These are phyloP conservation scores for Cylas formicarius DNA, from an alignment of 1,140 invertebrate species.

Conservation along the genomic window DNA sequence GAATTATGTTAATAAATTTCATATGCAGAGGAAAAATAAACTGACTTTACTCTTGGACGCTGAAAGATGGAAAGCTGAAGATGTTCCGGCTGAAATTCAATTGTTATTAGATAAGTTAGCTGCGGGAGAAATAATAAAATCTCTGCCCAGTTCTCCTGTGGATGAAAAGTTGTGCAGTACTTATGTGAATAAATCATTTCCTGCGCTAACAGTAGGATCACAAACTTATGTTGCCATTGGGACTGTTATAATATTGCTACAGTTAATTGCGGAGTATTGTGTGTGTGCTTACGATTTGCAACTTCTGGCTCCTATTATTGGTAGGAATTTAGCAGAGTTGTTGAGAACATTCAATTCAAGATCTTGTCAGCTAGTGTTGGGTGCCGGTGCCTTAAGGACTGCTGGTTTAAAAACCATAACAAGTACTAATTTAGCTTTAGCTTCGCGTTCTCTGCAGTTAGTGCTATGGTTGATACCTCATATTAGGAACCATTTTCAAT, in stretches of 20 bases:
- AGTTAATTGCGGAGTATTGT: slow-evolving; percentile 87
- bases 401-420: slow-evolving; percentile 96
- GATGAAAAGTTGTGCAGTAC: slow-evolving; percentile 26
- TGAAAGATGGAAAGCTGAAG: slow-evolving; percentile 91
- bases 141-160: slow-evolving; percentile 29
- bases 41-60: slow-evolving; percentile 76
- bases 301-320: slow-evolving; percentile 57
- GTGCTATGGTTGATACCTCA: slow-evolving; percentile 70
- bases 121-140: slow-evolving; percentile 39
- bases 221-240: slow-evolving; percentile 83
- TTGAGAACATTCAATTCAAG: slow-evolving; percentile 86
- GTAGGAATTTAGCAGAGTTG: slow-evolving; percentile 79
- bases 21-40: slow-evolving; percentile 80
- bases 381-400: slow-evolving; percentile 88
- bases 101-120: slow-evolving; percentile 69
- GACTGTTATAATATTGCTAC: slow-evolving; percentile 74
- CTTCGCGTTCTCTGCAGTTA: slow-evolving; percentile 78
- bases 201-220: slow-evolving; percentile 62
- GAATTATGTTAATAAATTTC: slow-evolving; percentile 86
- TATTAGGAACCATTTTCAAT: slow-evolving; percentile 60
- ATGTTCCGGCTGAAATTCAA: slow-evolving; percentile 83
- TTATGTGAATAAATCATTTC: slow-evolving; percentile 32
- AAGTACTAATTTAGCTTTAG: slow-evolving; percentile 86
- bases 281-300: slow-evolving; percentile 64
- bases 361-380: slow-evolving; percentile 89